Conservation (phyloP, 2,113 vertebrate genomes). For the Enhydra lutris region DNA sequence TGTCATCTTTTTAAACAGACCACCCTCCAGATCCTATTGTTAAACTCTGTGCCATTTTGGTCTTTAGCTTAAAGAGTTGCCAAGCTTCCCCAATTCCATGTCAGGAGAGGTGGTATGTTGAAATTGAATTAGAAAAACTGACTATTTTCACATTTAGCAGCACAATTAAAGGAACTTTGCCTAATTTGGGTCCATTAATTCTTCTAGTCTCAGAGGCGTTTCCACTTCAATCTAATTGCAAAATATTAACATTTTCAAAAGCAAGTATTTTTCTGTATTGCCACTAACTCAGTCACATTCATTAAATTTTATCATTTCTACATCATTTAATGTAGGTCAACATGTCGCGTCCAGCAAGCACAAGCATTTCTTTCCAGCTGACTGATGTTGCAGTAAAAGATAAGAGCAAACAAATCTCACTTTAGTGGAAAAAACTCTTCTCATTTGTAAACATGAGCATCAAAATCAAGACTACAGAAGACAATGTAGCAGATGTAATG, state of each 20-base stretch:
- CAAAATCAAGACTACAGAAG: slow-evolving; percentile 29
- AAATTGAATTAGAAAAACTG: slow-evolving; percentile 28
- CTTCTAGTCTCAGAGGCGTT: slow-evolving; percentile 35
- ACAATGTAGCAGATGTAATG: neutral
- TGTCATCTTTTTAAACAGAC: slow-evolving; percentile 47
- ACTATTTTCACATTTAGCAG: slow-evolving; percentile 31
- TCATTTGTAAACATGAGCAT: slow-evolving; percentile 51
- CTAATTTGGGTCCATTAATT: slow-evolving; percentile 3
- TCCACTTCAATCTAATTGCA: neutral
- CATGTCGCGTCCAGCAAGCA: slow-evolving; percentile 67
- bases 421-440: neutral
- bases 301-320: slow-evolving; percentile 78
- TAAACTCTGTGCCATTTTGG: slow-evolving; percentile 38
- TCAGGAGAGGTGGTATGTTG: neutral
- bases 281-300: slow-evolving; percentile 51
- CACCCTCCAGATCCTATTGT: neutral
- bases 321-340: slow-evolving; percentile 83
- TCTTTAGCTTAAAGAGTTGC: slow-evolving; percentile 17
- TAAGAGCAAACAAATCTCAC: slow-evolving; percentile 3
- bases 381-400: slow-evolving; percentile 52
- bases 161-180: neutral
- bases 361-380: slow-evolving; percentile 60
- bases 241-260: slow-evolving; percentile 57
- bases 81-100: neutral
- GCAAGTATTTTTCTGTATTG: neutral